Evolutionary conservation across 2,888 invertebrate genomes (phyloP).

Genomic region (Hemaris fuciformis): DNA sequence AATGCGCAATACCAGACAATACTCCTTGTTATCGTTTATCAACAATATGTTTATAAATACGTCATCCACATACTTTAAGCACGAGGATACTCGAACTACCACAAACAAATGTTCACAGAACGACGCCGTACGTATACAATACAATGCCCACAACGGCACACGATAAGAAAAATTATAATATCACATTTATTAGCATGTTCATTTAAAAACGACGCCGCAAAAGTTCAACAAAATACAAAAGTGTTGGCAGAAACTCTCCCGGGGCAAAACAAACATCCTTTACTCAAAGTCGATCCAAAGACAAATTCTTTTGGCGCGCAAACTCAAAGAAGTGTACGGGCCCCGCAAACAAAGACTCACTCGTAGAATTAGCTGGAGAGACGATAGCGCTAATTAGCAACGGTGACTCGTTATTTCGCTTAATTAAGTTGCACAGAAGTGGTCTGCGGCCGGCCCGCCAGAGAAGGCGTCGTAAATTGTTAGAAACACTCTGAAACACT

Average conservation of each 20-base stretch:
- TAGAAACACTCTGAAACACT: constrained; percentile 74
- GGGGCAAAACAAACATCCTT: constrained; percentile 71
- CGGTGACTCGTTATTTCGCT: constrained; percentile 80
- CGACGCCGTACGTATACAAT: neutral
- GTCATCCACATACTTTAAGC: neutral
- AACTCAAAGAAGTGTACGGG: constrained; percentile 72
- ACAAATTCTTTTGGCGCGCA: constrained; percentile 78
- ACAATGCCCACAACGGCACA: neutral
- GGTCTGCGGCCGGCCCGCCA: constrained; percentile 76
- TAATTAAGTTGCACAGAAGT: constrained; percentile 80
- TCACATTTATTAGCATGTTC: constrained; percentile 5
- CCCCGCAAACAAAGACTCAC: constrained; percentile 73
- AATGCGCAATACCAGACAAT: neutral
- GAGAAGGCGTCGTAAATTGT: constrained; percentile 76
- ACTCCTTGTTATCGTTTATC: neutral
- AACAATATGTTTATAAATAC: neutral
- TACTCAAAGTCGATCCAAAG: constrained; percentile 74
- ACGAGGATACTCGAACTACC: neutral
- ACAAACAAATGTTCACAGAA: neutral
- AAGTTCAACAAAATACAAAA: constrained; percentile 55
- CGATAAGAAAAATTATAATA: constrained; percentile 1
- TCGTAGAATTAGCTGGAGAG: constrained; percentile 72
- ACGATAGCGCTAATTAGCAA: constrained; percentile 79
- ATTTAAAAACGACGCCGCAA: constrained; percentile 30
- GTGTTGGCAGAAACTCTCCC: constrained; percentile 53